These are phyloP conservation scores for Drosophila nasuta DNA, from an alignment of 1,140 invertebrate species.

Conservation along the genomic window DNA sequence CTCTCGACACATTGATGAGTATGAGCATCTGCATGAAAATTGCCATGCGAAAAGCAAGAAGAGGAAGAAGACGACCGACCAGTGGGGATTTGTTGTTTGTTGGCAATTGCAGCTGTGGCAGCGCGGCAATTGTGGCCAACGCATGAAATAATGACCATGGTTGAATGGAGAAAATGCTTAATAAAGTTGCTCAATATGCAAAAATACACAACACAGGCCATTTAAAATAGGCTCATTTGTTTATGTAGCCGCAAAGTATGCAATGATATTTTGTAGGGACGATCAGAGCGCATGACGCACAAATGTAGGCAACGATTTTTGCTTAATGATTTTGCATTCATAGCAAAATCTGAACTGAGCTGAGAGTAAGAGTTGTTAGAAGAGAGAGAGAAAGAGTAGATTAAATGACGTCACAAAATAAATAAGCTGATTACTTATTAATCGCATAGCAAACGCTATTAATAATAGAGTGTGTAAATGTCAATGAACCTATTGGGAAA, in stretches of 20 bases:
- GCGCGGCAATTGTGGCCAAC: constrained; percentile 3
- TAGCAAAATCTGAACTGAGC: too few relatives aligned
- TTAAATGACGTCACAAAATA: too few relatives aligned
- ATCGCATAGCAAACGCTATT: too few relatives aligned
- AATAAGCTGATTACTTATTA: too few relatives aligned
- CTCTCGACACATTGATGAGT: constrained; percentile 12
- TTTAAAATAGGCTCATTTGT: constrained; percentile 32
- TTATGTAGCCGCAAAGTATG: constrained; percentile 2
- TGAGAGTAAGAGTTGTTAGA: too few relatives aligned
- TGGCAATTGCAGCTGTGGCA: constrained; percentile 30
- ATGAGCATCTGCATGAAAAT: constrained; percentile 23
- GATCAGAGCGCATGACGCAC: neutral
- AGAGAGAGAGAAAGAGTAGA: too few relatives aligned
- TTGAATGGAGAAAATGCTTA: constrained; percentile 29
- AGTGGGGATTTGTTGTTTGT: neutral
- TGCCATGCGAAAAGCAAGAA: constrained; percentile 4
- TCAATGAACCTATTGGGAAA: too few relatives aligned
- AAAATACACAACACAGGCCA: constrained; percentile 6
- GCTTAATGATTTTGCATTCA: too few relatives aligned
- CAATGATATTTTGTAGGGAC: neutral
- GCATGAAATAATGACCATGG: constrained; percentile 40
- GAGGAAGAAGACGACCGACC: neutral
- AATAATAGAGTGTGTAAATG: too few relatives aligned
- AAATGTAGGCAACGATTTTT: too few relatives aligned
- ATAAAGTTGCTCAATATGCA: constrained; percentile 41